Conservation (phyloP, 2,797 vertebrate genomes). For the Scleropages formosus region DNA sequence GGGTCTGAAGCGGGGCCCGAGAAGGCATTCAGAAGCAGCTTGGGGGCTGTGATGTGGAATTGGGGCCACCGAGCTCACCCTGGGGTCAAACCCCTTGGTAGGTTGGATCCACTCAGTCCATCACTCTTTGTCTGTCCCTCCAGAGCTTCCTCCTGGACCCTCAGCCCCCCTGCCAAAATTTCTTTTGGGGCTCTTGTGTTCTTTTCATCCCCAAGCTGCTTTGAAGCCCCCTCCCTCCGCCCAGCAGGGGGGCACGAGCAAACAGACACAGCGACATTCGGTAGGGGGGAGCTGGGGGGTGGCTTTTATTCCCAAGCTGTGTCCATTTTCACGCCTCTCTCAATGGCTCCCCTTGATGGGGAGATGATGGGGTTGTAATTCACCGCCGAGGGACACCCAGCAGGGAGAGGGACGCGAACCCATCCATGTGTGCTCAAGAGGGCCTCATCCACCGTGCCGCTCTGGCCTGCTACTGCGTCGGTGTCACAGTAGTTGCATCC, state of each 20-base stretch:
- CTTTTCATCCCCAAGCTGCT: conserved; percentile 25
- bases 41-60: neutral
- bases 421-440: neutral
- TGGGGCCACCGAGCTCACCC: neutral
- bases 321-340: conserved; percentile 22
- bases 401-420: neutral
- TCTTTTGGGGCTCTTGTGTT: neutral
- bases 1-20: neutral
- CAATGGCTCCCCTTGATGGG: conserved; percentile 26
- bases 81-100: neutral
- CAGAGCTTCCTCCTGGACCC: conserved; percentile 7
- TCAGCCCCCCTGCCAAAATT: neutral
- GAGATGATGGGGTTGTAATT: conserved; percentile 22
- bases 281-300: neutral
- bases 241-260: conserved; percentile 16
- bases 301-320: conserved; percentile 10
- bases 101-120: neutral
- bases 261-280: conserved; percentile 10
- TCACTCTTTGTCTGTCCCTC: neutral
- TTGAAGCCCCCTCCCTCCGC: conserved; percentile 15
- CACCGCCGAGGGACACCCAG: neutral
- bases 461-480: neutral
- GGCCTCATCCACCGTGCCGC: neutral
- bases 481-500: neutral
- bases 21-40: neutral